A percentile compares a stretch with the other conserved stretches of the same genome.
These are phyloP conservation scores for Microtus pennsylvanicus DNA, from an alignment of 2,113 vertebrate genomes.

Conservation along the genomic window DNA sequence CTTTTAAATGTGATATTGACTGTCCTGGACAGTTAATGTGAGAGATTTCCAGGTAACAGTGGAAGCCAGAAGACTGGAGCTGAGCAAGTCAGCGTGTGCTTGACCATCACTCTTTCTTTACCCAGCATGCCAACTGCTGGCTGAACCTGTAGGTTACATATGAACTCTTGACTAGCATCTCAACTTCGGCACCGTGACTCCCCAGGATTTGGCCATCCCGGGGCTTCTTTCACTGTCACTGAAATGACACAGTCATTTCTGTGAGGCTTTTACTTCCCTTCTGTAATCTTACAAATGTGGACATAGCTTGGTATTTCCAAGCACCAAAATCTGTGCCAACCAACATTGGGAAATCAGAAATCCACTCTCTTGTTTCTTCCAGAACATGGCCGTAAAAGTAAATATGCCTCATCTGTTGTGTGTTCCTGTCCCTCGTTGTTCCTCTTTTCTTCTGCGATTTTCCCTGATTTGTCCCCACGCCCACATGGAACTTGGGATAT, in stretches of 20 bases:
- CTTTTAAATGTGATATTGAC: neutral
- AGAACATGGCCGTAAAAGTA: neutral
- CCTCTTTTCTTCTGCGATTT: neutral
- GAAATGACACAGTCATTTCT: neutral
- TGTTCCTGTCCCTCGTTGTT: neutral
- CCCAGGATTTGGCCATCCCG: neutral
- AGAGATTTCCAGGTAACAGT: neutral
- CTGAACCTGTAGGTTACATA: neutral
- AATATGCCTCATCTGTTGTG: neutral
- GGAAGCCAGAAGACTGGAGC: neutral
- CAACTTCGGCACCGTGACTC: neutral
- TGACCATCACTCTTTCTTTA: neutral
- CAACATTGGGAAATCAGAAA: constrained; percentile 30
- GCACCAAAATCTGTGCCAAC: neutral
- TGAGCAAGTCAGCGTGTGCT: neutral
- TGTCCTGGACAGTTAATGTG: neutral
- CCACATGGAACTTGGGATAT: neutral
- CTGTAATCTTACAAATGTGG: neutral
- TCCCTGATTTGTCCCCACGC: neutral
- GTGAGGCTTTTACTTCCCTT: neutral
- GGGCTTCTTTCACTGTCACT: neutral
- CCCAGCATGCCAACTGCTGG: neutral
- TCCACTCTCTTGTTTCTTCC: neutral
- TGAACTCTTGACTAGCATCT: neutral
- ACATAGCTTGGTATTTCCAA: neutral